phyloP scores from a whole-genome alignment of 64 coral and sea anemone species.

The Stichodactyla helianthus region DNA sequence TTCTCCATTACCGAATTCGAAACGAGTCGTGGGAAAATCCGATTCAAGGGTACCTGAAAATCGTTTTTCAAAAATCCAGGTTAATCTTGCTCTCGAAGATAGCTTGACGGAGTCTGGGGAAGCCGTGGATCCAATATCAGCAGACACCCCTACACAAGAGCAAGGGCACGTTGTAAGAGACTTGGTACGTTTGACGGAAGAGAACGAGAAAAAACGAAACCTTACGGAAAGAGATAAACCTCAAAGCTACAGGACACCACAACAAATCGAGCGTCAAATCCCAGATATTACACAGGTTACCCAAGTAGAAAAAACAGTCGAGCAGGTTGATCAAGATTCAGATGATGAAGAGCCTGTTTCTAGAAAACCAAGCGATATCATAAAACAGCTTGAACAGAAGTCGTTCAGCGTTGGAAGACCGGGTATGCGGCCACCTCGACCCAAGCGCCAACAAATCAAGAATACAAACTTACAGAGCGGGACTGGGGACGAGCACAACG shows the following conservation, averaged over 20 bases:
- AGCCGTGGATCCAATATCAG: not conserved
- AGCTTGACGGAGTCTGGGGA: not conserved
- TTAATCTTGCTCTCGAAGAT: not conserved
- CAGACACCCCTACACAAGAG: not conserved
- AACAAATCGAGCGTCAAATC: not conserved
- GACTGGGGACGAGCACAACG: not conserved
- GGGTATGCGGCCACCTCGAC: constrained; percentile 4
- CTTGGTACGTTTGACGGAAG: not conserved
- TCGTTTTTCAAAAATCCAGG: not conserved
- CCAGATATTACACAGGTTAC: not conserved
- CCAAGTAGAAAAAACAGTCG: not conserved
- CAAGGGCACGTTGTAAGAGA: not conserved
- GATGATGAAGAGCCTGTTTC: constrained; percentile 2
- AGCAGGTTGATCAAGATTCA: not conserved
- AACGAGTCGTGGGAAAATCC: not conserved
- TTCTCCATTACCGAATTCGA: not conserved
- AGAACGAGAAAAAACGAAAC: not conserved
- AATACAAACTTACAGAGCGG: not conserved
- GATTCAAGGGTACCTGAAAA: not conserved
- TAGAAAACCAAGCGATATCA: constrained; percentile 49
- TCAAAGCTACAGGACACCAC: not conserved
- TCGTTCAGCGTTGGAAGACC: not conserved
- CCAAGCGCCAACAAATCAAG: not conserved
- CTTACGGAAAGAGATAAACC: not conserved
- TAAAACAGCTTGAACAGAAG: constrained; percentile 43